Percentiles rank a stretch among this genome's conserved stretches.
phyloP scores from a whole-genome alignment of 2,888 invertebrate genomes.

The Teleogryllus oceanicus region DNA sequence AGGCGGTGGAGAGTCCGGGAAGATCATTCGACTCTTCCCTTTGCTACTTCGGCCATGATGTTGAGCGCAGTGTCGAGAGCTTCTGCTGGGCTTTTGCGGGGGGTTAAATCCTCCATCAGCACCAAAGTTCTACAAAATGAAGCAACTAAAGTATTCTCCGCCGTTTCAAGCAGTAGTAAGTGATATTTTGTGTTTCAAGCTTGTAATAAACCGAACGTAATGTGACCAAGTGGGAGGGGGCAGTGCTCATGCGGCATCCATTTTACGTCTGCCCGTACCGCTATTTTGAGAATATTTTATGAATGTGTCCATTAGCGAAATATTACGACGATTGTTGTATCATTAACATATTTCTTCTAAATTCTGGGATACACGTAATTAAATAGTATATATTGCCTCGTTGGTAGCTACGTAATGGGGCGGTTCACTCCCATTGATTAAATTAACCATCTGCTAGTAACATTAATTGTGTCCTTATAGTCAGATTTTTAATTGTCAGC shows the following conservation, averaged over 20 bases:
- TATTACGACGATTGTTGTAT: background rate
- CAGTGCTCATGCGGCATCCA: background rate
- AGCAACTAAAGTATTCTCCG: conserved; percentile 51
- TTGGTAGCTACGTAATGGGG: no score
- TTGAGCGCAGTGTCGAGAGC: conserved; percentile 57
- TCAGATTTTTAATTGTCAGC: background rate
- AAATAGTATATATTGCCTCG: no score
- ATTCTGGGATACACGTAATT: background rate
- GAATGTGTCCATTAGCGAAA: background rate
- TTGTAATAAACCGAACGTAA: background rate
- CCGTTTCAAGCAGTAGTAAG: conserved; percentile 54
- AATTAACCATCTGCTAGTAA: no score
- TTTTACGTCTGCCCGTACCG: background rate
- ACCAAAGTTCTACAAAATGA: conserved; percentile 51
- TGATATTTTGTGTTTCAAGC: conserved; percentile 40
- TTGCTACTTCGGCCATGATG: conserved; percentile 52
- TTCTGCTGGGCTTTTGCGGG: conserved; percentile 55
- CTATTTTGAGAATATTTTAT: background rate
- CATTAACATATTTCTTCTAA: background rate
- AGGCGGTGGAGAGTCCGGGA: conserved; percentile 19
- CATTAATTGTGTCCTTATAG: background rate
- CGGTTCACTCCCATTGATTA: no score
- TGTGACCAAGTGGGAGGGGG: background rate
- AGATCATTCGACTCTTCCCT: conserved; percentile 38
- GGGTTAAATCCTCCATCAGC: conserved; percentile 52